These are phyloP conservation scores for Propithecus coquereli DNA, from an alignment of 2,113 vertebrate species.

Conservation along the genomic window DNA sequence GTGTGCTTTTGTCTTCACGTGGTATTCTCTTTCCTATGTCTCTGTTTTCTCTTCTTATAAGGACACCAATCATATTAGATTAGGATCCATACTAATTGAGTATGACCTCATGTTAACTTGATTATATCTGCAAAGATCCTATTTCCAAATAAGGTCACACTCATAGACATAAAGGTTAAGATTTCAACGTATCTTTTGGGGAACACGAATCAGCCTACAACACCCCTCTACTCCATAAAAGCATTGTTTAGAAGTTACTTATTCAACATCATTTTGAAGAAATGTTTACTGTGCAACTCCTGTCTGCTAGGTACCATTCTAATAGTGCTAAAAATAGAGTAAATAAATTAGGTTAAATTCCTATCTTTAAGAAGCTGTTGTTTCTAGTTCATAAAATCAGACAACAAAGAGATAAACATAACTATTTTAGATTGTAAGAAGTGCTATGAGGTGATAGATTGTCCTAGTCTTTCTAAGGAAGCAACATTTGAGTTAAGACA, in stretches of 20 bases:
- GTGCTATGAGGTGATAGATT: neutral
- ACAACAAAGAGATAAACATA: neutral
- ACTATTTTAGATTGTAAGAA: neutral
- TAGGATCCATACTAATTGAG: neutral
- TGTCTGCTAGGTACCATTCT: neutral
- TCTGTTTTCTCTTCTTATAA: neutral
- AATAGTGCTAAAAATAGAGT: neutral
- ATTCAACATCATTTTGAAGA: constrained; percentile 14
- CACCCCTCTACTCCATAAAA: neutral
- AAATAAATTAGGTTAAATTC: constrained; percentile 10
- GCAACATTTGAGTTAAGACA: neutral
- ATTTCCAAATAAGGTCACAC: neutral
- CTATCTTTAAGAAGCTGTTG: neutral
- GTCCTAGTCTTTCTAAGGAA: neutral
- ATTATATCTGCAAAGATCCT: neutral
- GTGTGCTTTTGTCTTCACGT: neutral
- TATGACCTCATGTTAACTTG: neutral
- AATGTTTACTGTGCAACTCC: neutral
- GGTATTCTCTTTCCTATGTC: neutral
- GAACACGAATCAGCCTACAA: neutral
- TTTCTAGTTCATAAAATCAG: neutral
- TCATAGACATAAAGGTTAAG: neutral
- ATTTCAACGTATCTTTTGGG: neutral
- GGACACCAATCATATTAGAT: neutral
- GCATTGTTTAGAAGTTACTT: neutral